phyloP scores from a whole-genome alignment of 2,113 vertebrate species.

The Lethenteron camtschaticum region DNA sequence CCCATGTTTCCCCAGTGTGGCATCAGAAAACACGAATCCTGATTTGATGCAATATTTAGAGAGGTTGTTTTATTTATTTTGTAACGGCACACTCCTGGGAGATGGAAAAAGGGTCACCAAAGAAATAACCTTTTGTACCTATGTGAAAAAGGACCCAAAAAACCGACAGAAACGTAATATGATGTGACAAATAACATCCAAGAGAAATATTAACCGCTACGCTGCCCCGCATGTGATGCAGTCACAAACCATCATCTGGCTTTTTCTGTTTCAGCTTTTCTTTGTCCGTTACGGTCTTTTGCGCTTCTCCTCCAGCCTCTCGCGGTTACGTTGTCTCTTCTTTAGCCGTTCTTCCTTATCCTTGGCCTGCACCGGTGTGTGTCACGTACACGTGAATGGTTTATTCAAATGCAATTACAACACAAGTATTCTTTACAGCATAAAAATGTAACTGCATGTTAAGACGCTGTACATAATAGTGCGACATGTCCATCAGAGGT shows the following conservation, averaged over 20 bases:
- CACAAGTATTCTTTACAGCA: background rate
- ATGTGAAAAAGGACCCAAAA: background rate
- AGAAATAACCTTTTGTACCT: slow-evolving; percentile 1
- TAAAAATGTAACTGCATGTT: background rate
- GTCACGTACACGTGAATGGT: background rate
- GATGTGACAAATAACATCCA: background rate
- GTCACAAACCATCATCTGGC: background rate
- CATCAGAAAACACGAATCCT: no score
- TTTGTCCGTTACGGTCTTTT: slow-evolving; percentile 24
- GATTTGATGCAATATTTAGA: no score
- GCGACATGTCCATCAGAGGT: background rate
- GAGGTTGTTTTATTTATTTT: no score
- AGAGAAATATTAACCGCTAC: slow-evolving; percentile 15
- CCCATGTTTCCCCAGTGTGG: no score
- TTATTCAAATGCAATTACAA: background rate
- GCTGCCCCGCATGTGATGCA: slow-evolving; percentile 32
- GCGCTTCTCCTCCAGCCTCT: slow-evolving; percentile 74
- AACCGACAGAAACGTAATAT: background rate
- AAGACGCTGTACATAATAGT: background rate
- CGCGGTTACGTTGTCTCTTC: slow-evolving; percentile 72
- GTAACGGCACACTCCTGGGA: background rate
- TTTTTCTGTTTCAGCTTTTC: background rate
- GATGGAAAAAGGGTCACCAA: slow-evolving; percentile 14
- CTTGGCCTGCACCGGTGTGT: slow-evolving; percentile 37
- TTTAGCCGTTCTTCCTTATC: slow-evolving; percentile 87